phyloP scores from a whole-genome alignment of 2,797 vertebrate genomes.

The Squalus acanthias region DNA sequence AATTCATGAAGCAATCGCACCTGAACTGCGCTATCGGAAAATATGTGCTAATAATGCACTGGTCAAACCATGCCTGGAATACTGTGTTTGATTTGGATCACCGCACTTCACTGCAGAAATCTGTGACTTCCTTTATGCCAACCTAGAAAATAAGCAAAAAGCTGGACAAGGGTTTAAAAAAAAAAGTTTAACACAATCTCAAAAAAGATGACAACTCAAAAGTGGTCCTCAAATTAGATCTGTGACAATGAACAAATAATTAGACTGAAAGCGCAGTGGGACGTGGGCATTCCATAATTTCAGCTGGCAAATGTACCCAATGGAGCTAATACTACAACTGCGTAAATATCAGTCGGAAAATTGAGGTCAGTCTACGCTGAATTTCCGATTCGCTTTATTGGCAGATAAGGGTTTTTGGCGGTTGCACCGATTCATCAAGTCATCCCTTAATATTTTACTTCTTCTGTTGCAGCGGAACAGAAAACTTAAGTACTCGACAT shows the following conservation, averaged over 20 bases:
- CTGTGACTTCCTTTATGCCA: not conserved
- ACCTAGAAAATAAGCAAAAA: not conserved
- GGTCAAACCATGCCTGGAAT: not conserved
- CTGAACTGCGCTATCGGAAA: not conserved
- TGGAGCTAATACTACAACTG: not conserved
- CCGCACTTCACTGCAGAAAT: not conserved
- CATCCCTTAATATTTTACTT: not conserved
- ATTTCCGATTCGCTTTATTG: not conserved
- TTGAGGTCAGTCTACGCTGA: not conserved
- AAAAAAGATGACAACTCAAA: not conserved
- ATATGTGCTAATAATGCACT: not conserved
- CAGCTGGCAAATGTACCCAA: not conserved
- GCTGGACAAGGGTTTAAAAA: not conserved
- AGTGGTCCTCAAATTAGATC: no score
- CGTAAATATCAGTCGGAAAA: not conserved
- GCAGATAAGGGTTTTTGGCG: not conserved
- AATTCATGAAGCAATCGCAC: not conserved
- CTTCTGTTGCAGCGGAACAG: not conserved
- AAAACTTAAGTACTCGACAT: not conserved
- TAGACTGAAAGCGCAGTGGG: not conserved
- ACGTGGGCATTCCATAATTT: not conserved
- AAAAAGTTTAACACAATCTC: not conserved
- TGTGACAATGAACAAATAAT: not conserved
- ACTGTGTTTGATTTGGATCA: not conserved
- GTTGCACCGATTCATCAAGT: not conserved